These are phyloP conservation scores for Protomyctophum bolini DNA, from an alignment of 2,113 vertebrate genomes.

Conservation along the genomic window DNA sequence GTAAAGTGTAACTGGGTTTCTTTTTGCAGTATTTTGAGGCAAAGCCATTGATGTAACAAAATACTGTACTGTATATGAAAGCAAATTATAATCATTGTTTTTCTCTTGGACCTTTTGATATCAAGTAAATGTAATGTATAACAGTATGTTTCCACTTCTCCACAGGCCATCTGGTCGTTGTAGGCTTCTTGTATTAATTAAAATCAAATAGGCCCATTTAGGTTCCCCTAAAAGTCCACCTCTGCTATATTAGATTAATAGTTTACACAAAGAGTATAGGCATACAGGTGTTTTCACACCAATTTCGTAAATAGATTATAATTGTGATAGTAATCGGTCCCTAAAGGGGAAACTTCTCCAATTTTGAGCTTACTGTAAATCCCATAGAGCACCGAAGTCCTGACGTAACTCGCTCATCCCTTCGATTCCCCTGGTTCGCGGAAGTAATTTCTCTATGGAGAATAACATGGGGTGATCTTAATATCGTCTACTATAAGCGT, in stretches of 20 bases:
- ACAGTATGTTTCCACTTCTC: not conserved
- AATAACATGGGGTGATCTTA: too few relatives aligned
- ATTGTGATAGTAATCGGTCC: too few relatives aligned
- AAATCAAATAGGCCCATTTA: not conserved
- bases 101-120: conserved; percentile 4
- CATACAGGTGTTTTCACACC: not conserved
- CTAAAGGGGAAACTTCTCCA: too few relatives aligned
- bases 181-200: not conserved
- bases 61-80: conserved; percentile 1
- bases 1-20: conserved; percentile 1
- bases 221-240: not conserved
- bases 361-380: too few relatives aligned
- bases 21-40: conserved; percentile 33
- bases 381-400: too few relatives aligned
- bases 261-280: conserved; percentile 5
- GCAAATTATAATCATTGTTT: not conserved
- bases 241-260: not conserved
- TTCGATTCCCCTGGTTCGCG: too few relatives aligned
- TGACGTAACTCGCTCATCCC: too few relatives aligned
- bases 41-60: conserved; percentile 37
- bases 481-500: too few relatives aligned
- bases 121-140: not conserved
- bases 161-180: not conserved
- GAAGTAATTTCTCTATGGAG: too few relatives aligned
- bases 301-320: too few relatives aligned